Conservation (phyloP, 1,140 invertebrate species). For the Neodiprion lecontei region DNA sequence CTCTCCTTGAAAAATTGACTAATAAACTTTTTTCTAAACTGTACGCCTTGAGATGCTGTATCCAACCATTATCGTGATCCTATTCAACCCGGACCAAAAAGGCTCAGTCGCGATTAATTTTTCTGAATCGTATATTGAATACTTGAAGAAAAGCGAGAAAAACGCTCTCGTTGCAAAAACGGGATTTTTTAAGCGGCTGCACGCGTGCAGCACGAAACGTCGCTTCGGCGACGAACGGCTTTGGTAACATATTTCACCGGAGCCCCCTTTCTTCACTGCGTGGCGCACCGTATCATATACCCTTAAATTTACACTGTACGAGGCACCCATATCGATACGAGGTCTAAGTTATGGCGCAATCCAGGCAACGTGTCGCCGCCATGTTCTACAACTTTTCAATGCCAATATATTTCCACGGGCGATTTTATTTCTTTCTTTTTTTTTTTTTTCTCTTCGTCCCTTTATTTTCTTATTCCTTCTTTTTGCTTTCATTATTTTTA, state of each 20-base stretch:
- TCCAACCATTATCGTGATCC: too few relatives aligned
- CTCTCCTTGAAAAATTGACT: too few relatives aligned
- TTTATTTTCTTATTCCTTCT: too few relatives aligned
- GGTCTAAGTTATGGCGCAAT: slow-evolving; percentile 55
- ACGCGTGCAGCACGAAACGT: neutral
- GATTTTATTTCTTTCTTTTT: slow-evolving; percentile 46
- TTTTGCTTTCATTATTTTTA: too few relatives aligned
- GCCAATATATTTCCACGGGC: slow-evolving; percentile 52
- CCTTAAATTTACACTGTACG: slow-evolving; percentile 47
- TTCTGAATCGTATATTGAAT: too few relatives aligned
- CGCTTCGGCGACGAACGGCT: slow-evolving; percentile 6
- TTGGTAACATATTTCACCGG: slow-evolving; percentile 37
- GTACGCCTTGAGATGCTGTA: too few relatives aligned
- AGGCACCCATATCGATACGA: slow-evolving; percentile 40
- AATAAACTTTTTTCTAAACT: too few relatives aligned
- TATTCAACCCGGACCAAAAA: too few relatives aligned
- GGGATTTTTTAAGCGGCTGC: neutral
- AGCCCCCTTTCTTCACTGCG: slow-evolving; percentile 14
- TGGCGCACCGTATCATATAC: slow-evolving; percentile 35
- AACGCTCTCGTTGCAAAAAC: too few relatives aligned
- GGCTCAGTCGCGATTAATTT: too few relatives aligned
- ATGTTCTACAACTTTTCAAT: slow-evolving; percentile 60
- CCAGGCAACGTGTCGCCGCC: slow-evolving; percentile 55
- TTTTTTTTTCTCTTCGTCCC: neutral
- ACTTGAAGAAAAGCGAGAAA: too few relatives aligned